phyloP scores from a whole-genome alignment of 2,797 vertebrate species.

The Alauda arvensis region DNA sequence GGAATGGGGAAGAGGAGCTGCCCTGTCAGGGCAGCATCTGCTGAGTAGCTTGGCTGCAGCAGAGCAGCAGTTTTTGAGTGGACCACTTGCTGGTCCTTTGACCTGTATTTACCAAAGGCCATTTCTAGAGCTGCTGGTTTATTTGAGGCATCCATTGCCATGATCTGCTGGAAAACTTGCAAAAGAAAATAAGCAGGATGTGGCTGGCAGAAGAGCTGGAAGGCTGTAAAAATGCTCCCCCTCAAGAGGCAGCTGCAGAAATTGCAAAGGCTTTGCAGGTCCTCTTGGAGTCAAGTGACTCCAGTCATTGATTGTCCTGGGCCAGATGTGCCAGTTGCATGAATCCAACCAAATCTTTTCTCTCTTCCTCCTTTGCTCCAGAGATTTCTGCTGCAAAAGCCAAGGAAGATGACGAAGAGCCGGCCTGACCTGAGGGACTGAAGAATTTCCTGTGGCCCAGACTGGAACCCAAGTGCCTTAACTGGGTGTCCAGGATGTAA shows the following conservation, averaged over 20 bases:
- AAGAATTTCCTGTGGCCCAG: constrained; percentile 83
- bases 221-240: neutral
- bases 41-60: too few relatives aligned
- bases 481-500: constrained; percentile 36
- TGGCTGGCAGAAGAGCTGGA: neutral
- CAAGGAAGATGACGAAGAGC: too few relatives aligned
- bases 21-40: too few relatives aligned
- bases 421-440: constrained; percentile 68
- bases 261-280: neutral
- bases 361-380: neutral
- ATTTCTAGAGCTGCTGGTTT: too few relatives aligned
- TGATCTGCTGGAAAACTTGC: neutral
- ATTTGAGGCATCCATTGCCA: too few relatives aligned
- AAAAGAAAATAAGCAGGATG: rapidly evolving
- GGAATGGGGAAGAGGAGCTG: too few relatives aligned
- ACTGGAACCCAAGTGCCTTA: constrained; percentile 73
- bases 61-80: too few relatives aligned
- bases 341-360: neutral
- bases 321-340: neutral
- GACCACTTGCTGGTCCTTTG: too few relatives aligned
- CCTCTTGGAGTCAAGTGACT: neutral
- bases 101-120: too few relatives aligned
- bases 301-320: neutral
- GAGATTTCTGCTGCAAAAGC: neutral
- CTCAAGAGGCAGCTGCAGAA: neutral